Base-by-base conservation (phyloP, 2,113 vertebrate species). In the Balaeniceps rex region DNA sequence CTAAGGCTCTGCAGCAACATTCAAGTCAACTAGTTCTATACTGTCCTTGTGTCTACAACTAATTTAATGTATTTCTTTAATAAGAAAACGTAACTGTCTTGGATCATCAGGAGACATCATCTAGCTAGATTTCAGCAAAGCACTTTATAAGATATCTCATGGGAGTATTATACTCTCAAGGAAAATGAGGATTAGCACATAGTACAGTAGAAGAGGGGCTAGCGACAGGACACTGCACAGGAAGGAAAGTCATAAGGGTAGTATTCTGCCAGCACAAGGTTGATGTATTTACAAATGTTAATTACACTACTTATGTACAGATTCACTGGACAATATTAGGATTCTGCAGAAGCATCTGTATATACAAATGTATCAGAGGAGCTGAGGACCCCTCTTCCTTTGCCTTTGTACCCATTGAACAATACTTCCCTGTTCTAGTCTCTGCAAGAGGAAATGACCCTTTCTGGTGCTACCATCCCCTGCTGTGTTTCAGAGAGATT, bases 401-500 rank as follows among this genome's bases (percentile, higher is more conserved):
- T 80, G 61, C n/a, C 44, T 93, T 88, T 93, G 33, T 90, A 86
- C 55, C 36, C 51, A 52, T 17, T 55, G 71, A 92, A 54, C 5
- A 2, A 54, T 61, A 51, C 26, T 94, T 84, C 52, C 40, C 76
- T 71, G 28, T 63, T 60, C 68, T 38, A 69, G 58, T 92, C 63
- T 92, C 71, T 58, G 88, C 88, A 75, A 83, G 86, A 95, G 94
- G 90, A 95, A 94, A 88, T 95, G 85, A 92, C 94, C 83, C 87
- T 87, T 93, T 52, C 90, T 95, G 79, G 55, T 93, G 65, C 78
- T 94, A 68, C 74, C 69, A 65, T 83, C 66, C 58, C 90, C 92
- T 93, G 79, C 96, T 94, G 68, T 65, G 84, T 77, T 92, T 90
- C 47, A 54, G 71, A 77, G 85, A 82, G 92, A 95, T 94, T 96